These are phyloP conservation scores for Tamias sibiricus DNA, from an alignment of 2,113 vertebrate genomes.

Conservation along the genomic window DNA sequence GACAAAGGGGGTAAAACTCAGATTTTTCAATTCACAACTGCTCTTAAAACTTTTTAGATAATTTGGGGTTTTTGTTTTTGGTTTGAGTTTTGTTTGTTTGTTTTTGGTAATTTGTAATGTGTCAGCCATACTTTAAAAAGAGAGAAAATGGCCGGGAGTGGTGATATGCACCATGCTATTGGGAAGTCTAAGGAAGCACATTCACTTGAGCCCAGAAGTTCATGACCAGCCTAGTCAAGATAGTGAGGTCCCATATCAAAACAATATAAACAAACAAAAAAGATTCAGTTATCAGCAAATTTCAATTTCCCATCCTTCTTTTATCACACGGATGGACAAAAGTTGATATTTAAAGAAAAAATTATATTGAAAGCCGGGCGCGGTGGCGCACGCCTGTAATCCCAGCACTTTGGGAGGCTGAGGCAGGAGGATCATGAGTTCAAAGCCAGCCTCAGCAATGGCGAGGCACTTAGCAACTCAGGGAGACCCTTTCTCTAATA, in stretches of 20 bases:
- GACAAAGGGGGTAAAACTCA: not conserved
- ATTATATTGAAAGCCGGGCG: too few relatives aligned
- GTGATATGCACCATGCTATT: not conserved
- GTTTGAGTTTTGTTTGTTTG: too few relatives aligned
- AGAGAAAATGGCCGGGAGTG: not conserved
- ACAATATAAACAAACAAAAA: not conserved
- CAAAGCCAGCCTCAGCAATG: too few relatives aligned
- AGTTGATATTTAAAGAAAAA: conserved; percentile 2
- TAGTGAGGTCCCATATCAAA: not conserved
- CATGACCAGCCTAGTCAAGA: not conserved
- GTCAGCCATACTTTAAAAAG: conserved; percentile 16
- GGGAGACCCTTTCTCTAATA: too few relatives aligned
- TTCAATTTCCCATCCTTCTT: conserved; percentile 8
- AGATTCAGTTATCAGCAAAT: conserved; percentile 27
- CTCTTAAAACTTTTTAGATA: not conserved
- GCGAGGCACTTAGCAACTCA: too few relatives aligned
- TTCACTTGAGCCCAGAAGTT: not conserved
- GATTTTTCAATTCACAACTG: conserved; percentile 25
- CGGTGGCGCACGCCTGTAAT: too few relatives aligned
- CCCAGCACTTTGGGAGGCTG: too few relatives aligned
- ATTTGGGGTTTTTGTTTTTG: not conserved
- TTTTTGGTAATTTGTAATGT: not conserved
- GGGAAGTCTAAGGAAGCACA: not conserved
- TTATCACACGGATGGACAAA: conserved; percentile 34
- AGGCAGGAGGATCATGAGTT: too few relatives aligned